These are phyloP conservation scores for Chiloscyllium plagiosum DNA, from an alignment of 2,113 vertebrate species.

Conservation along the genomic window DNA sequence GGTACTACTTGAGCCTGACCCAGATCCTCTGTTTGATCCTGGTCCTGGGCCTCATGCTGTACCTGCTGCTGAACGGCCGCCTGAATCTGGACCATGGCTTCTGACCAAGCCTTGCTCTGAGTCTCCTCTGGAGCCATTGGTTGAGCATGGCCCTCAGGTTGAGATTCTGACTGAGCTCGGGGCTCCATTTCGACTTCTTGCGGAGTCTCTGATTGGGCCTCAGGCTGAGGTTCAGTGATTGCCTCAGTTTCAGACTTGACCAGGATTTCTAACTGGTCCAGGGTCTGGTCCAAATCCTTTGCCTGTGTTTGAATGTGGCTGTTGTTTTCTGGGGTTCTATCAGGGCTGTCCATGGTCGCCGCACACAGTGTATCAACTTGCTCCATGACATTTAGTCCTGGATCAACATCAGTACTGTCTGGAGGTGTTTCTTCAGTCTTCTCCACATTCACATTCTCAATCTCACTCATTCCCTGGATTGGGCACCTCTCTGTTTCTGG, in stretches of 20 bases:
- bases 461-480: background rate
- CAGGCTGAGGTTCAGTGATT: background rate
- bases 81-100: background rate
- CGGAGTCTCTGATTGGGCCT: background rate
- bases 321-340: background rate
- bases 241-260: background rate
- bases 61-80: background rate
- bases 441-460: background rate
- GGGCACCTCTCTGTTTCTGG: background rate
- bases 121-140: background rate
- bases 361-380: background rate
- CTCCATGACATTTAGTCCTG: too few relatives aligned
- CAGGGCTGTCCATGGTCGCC: background rate
- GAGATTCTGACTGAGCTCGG: background rate
- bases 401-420: background rate
- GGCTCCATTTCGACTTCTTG: background rate
- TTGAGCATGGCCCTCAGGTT: background rate
- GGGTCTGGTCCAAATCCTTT: background rate
- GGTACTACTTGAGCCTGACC: background rate
- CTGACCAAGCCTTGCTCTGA: background rate
- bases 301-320: background rate
- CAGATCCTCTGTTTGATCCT: background rate
- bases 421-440: background rate
- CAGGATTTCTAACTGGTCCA: background rate
- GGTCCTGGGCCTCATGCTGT: background rate